Base-by-base conservation (phyloP, 2,888 invertebrate genomes). In the Drosophila conformis region DNA sequence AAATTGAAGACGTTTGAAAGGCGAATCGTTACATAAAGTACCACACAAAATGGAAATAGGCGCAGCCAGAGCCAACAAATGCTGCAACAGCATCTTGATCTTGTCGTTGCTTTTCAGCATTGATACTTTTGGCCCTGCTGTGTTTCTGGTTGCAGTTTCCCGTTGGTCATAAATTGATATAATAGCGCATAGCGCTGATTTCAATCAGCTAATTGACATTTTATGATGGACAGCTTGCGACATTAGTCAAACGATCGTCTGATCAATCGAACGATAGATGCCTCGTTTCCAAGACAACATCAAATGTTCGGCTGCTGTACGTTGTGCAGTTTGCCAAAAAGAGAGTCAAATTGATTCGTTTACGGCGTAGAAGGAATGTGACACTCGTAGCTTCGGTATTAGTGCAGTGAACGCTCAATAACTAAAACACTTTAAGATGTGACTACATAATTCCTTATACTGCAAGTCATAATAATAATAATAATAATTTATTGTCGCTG, bases 121-220 rank as follows among this genome's bases (percentile, higher is more conserved):
- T 57, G 36, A 66, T 57, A 31, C 51, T 38, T 59, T 61, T 60
- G 25, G 33, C 21, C 15, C 42, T 46, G 29, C 42, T 35, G 36
- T 31, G 54, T 54, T 63, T 63, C 58, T 69, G 51, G 25, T 36
- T 31, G 70, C 64, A 70, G 79, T 76, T 81, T 84, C 76, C 84
- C 82, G 68, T 74, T 78, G 73, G 74, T 73, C 77, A 87, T 84
- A 83, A 84, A 84, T 85, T 87, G 82, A 77, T 76, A 84, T 83
- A 81, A 86, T 82, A 79, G 79, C 80, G 66, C 59, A 74, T 56
- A 68, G 57, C 77, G 66, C 69, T 80, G 88, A 87, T 87, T 83
- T 83, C 81, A 71, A 86, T 86, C 87, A 78, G 76, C 78, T 87
- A 87, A 87, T 87, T 88, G 87, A 85, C 87, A 80, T 87, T 88